phyloP scores from a whole-genome alignment of 1,140 invertebrate species.

The Goniozus legneri region DNA sequence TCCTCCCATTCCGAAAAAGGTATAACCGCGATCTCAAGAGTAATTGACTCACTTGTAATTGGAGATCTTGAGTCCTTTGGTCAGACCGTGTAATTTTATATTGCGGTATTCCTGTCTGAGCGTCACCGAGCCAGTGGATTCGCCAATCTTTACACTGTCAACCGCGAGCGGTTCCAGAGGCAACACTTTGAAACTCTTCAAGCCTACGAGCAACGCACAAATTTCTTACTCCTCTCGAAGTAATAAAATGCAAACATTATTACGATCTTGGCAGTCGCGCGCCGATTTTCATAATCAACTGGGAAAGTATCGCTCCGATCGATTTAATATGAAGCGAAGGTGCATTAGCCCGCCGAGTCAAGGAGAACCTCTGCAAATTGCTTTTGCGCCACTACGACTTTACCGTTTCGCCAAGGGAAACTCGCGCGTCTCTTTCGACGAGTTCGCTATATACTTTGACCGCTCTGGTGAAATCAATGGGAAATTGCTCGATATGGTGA shows the following conservation, averaged over 20 bases:
- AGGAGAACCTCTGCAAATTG: conserved; percentile 34
- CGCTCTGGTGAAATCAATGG: conserved; percentile 15
- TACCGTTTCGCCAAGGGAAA: conserved; percentile 10
- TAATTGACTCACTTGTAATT: conserved; percentile 51
- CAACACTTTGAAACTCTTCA: conserved; percentile 30
- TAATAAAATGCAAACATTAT: too few relatives aligned
- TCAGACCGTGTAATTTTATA: conserved; percentile 58
- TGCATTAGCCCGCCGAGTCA: conserved; percentile 18
- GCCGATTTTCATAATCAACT: conserved; percentile 14
- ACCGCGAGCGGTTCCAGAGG: conserved; percentile 59
- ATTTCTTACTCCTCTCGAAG: background rate
- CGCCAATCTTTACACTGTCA: conserved; percentile 56
- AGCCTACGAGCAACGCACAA: conserved; percentile 22
- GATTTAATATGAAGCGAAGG: conserved; percentile 26
- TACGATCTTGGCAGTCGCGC: too few relatives aligned
- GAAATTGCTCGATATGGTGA: too few relatives aligned
- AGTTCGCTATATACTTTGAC: conserved; percentile 19
- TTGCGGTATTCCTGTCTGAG: conserved; percentile 60
- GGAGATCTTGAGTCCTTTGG: conserved; percentile 49
- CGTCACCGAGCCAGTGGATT: conserved; percentile 55
- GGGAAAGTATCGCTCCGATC: too few relatives aligned
- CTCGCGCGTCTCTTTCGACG: conserved; percentile 16
- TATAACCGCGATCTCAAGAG: background rate
- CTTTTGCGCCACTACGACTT: conserved; percentile 8
- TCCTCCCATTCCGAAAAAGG: too few relatives aligned